These are phyloP conservation scores for Limanda limanda DNA, from an alignment of 2,113 vertebrate species.

Conservation along the genomic window DNA sequence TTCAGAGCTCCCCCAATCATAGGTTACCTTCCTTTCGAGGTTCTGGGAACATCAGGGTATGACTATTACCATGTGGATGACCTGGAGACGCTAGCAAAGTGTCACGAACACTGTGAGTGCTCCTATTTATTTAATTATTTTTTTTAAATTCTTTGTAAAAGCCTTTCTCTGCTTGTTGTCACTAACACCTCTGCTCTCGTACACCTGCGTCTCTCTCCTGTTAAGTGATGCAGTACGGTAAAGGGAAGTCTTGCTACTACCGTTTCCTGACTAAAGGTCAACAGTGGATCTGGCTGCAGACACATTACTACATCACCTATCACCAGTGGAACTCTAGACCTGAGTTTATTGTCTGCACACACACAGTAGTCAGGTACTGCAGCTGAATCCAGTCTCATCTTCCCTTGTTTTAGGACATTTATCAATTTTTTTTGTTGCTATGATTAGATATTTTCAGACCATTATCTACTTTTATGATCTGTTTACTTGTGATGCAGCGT, in stretches of 20 bases:
- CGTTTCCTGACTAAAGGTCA: conserved; percentile 98
- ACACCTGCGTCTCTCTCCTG: not conserved
- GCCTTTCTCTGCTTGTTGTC: not conserved
- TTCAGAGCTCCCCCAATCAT: conserved; percentile 96
- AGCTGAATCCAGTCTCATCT: not conserved
- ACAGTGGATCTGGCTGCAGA: conserved; percentile 99
- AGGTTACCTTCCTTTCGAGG: conserved; percentile 98
- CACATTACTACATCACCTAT: conserved; percentile 98
- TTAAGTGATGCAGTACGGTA: conserved; percentile 98
- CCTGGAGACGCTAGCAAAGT: conserved; percentile 97
- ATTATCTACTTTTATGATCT: not conserved
- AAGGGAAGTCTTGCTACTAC: conserved; percentile 99
- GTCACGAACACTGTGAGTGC: conserved; percentile 96
- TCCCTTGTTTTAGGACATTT: not conserved
- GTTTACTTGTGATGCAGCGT: not conserved
- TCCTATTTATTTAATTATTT: conserved; percentile 66
- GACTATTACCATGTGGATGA: conserved; percentile 99
- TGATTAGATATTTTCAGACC: not conserved
- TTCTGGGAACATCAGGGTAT: conserved; percentile 98
- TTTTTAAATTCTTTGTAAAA: not conserved
- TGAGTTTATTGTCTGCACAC: conserved; percentile 98
- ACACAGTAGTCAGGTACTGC: conserved; percentile 95
- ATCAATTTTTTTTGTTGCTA: not conserved
- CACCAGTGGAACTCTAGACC: conserved; percentile 99
- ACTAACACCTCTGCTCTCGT: conserved; percentile 5